These are phyloP conservation scores for Festucalex cinctus DNA, from an alignment of 2,113 vertebrate species.

Conservation along the genomic window DNA sequence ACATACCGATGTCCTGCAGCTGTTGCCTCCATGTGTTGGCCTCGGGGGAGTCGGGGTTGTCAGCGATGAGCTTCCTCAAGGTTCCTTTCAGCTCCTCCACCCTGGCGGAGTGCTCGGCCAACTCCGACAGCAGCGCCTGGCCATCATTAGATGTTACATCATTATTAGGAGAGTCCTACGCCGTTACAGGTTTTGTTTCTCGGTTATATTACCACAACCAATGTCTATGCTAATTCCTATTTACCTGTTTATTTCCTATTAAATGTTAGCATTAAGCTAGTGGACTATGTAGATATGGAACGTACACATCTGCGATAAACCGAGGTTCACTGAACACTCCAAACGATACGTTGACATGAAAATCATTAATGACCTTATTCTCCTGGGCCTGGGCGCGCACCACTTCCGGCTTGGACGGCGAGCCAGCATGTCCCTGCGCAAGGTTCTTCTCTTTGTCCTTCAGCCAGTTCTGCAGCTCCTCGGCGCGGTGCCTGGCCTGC, in stretches of 20 bases:
- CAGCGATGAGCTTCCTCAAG: constrained; percentile 80
- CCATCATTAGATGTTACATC: neutral
- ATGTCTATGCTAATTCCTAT: neutral
- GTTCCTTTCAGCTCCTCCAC: constrained; percentile 86
- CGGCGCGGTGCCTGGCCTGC: constrained; percentile 74
- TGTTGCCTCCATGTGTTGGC: constrained; percentile 86
- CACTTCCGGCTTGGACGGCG: constrained; percentile 83
- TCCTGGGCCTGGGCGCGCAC: constrained; percentile 86
- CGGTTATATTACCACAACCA: neutral
- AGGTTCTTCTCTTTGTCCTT: constrained; percentile 79
- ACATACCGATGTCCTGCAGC: constrained; percentile 89
- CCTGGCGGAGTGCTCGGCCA: constrained; percentile 84
- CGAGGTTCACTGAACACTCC: neutral
- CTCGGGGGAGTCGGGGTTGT: constrained; percentile 89
- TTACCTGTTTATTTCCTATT: no score
- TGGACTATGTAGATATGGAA: no score
- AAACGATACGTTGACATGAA: neutral
- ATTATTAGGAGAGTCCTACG: no score
- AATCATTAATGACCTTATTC: constrained; percentile 82
- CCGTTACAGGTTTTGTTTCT: no score
- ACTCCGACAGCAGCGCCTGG: constrained; percentile 86
- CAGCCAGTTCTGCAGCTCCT: constrained; percentile 79
- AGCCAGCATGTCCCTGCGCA: constrained; percentile 70
- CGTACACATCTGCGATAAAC: no score
- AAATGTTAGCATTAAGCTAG: no score